phyloP scores from a whole-genome alignment of 2,113 vertebrate species.

The Psittacula cyanocephala region DNA sequence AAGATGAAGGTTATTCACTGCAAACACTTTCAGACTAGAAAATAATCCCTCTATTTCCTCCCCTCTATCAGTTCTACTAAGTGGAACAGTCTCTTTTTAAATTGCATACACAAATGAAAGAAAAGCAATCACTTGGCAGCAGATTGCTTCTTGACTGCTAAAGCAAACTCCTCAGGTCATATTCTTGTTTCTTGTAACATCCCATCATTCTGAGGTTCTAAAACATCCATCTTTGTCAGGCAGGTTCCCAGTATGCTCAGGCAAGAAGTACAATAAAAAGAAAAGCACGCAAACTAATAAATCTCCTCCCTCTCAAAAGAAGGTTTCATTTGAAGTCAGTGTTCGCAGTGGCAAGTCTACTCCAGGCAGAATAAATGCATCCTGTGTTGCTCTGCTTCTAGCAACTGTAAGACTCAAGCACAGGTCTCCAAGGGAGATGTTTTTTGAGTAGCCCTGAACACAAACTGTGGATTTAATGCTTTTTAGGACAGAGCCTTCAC shows the following conservation, averaged over 20 bases:
- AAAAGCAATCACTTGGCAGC: neutral
- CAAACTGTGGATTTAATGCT: neutral
- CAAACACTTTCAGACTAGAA: neutral
- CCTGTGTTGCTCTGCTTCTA: neutral
- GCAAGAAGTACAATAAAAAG: neutral
- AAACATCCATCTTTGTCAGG: neutral
- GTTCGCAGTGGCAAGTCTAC: neutral
- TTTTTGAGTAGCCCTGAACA: neutral
- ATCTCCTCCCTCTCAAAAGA: neutral
- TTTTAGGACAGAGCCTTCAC: neutral
- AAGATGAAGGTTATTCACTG: neutral
- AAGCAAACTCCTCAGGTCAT: neutral
- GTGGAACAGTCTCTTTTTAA: neutral
- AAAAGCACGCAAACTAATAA: neutral
- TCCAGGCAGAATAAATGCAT: neutral
- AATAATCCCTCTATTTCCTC: neutral
- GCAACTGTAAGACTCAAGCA: neutral
- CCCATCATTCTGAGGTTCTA: neutral
- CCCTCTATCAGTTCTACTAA: neutral
- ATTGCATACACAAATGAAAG: neutral
- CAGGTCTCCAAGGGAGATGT: neutral
- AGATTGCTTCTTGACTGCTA: neutral
- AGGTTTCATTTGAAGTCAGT: neutral
- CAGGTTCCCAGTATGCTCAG: neutral
- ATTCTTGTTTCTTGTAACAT: neutral